Evolutionary conservation across 2,113 vertebrate species (phyloP), one percentile per base, ranked within the genome.

Genomic region (Phycodurus eques): DNA sequence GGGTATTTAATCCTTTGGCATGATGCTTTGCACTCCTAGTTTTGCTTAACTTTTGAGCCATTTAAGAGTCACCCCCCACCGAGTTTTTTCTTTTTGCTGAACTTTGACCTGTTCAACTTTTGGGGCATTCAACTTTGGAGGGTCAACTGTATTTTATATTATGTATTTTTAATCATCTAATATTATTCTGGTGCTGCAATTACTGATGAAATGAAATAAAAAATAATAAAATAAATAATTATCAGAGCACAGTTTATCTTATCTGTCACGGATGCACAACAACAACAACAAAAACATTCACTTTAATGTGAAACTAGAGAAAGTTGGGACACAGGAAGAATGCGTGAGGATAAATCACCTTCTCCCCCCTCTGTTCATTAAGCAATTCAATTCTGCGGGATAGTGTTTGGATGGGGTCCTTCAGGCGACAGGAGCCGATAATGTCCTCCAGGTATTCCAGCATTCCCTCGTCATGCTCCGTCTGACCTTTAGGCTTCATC

Each of bases 401-500:
- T 11, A 99, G 88, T 17, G 78, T 78, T 53, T 93, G 92, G 85
- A 99, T 95, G 31, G 98, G 96, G 67, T 95, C 92, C 88, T 96
- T 98, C n/a, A 99, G 94, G 4, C 98, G 94, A 2, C 90, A 96
- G 5, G 94, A 99, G 47, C 98, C 98, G 62, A 99, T 98, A 27
- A 99, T 88, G 78, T 99, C 98, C 92, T 99, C 98, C 77, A 99
- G 88, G 71, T 96, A 99, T 54, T 99, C 97, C 69, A 99, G 91
- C 98, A 99, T 98, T 14, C 98, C 98, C 80, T 98, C 98, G 0
- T 97, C 95, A 2, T 99, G 96, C 79, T 96, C 96, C 0, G 94
- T 96, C 87, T 99, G 96, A 56, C 95, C 97, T 90, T 96, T 98
- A 9, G 98, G 93, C 83, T 98, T 99, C 98, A 99, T 99, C 97